phyloP scores from a whole-genome alignment of 2,888 invertebrate genomes.

The Euzetes globulus region DNA sequence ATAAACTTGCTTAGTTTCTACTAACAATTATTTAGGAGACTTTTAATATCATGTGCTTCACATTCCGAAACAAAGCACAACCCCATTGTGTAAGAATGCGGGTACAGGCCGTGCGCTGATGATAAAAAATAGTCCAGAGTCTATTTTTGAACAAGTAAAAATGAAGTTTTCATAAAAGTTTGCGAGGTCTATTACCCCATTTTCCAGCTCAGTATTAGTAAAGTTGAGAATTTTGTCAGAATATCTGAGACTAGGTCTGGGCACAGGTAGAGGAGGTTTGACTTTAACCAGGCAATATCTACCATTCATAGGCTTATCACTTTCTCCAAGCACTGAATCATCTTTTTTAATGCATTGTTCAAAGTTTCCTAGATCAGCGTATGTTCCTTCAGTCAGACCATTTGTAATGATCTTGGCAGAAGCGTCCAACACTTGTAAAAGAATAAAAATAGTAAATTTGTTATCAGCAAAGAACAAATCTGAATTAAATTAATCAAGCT shows the following conservation, averaged over 20 bases:
- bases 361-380: not conserved
- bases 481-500: too few relatives aligned
- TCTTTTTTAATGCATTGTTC: not conserved
- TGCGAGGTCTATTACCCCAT: not conserved
- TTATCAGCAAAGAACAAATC: too few relatives aligned
- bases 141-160: too few relatives aligned
- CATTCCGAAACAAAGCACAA: not conserved
- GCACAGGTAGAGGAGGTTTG: not conserved
- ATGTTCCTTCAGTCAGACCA: not conserved
- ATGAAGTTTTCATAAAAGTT: too few relatives aligned
- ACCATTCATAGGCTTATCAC: not conserved
- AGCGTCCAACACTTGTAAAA: not conserved
- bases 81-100: not conserved
- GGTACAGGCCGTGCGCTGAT: not conserved
- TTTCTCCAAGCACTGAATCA: not conserved
- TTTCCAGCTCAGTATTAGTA: not conserved
- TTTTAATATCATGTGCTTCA: not conserved
- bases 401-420: not conserved
- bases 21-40: not conserved
- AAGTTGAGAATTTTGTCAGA: not conserved
- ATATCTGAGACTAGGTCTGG: not conserved
- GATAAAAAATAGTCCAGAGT: not conserved
- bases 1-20: not conserved
- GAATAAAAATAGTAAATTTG: too few relatives aligned
- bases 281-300: not conserved